phyloP scores from a whole-genome alignment of 2,113 vertebrate species.

The Pao palembangensis region DNA sequence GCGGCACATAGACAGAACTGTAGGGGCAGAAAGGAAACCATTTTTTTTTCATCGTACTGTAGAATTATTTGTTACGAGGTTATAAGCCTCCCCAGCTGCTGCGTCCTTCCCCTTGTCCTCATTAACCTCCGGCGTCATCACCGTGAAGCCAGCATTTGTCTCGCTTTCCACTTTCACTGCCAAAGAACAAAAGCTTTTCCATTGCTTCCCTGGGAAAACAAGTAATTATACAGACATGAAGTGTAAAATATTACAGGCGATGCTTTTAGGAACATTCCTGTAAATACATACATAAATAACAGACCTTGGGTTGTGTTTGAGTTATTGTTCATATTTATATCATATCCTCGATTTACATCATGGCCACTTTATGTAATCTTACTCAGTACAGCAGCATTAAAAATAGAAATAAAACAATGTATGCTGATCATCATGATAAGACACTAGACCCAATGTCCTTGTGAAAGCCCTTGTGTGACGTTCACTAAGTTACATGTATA shows the following conservation, averaged over 20 bases:
- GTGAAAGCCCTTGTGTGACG: slow-evolving; percentile 48
- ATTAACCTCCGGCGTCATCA: slow-evolving; percentile 54
- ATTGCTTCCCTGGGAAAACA: slow-evolving; percentile 67
- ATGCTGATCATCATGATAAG: slow-evolving; percentile 25
- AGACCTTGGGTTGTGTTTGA: not conserved
- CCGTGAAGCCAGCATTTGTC: slow-evolving; percentile 61
- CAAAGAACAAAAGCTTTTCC: slow-evolving; percentile 72
- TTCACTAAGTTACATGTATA: slow-evolving; percentile 23
- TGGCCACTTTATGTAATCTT: not conserved
- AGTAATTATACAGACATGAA: slow-evolving; percentile 54
- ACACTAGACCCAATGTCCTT: slow-evolving; percentile 30
- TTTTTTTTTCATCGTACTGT: too few relatives aligned
- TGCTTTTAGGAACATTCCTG: slow-evolving; percentile 39
- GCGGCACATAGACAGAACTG: too few relatives aligned
- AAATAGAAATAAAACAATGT: slow-evolving; percentile 15
- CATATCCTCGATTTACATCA: not conserved
- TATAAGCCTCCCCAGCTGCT: not conserved
- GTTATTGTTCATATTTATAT: not conserved
- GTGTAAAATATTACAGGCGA: slow-evolving; percentile 41
- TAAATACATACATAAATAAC: slow-evolving; percentile 6
- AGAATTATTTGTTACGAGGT: too few relatives aligned
- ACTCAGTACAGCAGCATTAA: not conserved
- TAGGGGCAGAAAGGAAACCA: too few relatives aligned
- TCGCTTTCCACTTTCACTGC: slow-evolving; percentile 71
- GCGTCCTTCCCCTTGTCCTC: slow-evolving; percentile 22